Conservation (phyloP, 2,797 vertebrate genomes). For the Pangasius macronema region DNA sequence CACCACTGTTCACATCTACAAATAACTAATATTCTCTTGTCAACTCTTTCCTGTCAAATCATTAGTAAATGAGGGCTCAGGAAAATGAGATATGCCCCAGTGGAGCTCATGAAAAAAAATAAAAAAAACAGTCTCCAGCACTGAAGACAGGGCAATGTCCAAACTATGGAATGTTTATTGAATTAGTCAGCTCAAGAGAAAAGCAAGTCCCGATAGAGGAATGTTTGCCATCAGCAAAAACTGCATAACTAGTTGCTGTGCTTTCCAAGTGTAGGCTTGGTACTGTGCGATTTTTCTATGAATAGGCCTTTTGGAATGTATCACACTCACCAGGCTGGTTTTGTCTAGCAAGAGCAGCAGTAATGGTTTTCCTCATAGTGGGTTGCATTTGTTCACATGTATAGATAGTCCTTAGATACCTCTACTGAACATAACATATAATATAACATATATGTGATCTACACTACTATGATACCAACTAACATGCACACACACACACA, state of each 20-base stretch:
- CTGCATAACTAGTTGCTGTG: slow-evolving; percentile 28
- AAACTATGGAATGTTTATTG: slow-evolving; percentile 53
- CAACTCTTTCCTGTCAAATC: slow-evolving; percentile 29
- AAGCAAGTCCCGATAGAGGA: slow-evolving; percentile 37
- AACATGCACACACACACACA: neutral
- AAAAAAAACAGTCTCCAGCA: slow-evolving; percentile 28
- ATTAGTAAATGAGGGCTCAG: slow-evolving; percentile 29
- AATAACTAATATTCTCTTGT: slow-evolving; percentile 28
- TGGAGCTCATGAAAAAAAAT: neutral
- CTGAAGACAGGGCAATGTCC: slow-evolving; percentile 47
- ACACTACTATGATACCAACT: neutral
- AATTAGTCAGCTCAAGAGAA: slow-evolving; percentile 49
- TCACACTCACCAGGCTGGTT: slow-evolving; percentile 44
- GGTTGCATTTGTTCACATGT: slow-evolving; percentile 6
- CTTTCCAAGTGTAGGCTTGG: slow-evolving; percentile 49
- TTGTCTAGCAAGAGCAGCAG: slow-evolving; percentile 25
- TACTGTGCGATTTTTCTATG: slow-evolving; percentile 47
- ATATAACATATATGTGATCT: neutral
- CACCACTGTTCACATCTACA: slow-evolving; percentile 18
- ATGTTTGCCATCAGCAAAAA: slow-evolving; percentile 40
- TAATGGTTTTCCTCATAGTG: slow-evolving; percentile 5
- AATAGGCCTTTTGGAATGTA: slow-evolving; percentile 55
- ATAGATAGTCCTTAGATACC: neutral
- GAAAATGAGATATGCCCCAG: slow-evolving; percentile 24
- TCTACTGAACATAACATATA: neutral